Evolutionary conservation across 2,113 vertebrate species (phyloP).

Genomic region (Apteryx mantelli): DNA sequence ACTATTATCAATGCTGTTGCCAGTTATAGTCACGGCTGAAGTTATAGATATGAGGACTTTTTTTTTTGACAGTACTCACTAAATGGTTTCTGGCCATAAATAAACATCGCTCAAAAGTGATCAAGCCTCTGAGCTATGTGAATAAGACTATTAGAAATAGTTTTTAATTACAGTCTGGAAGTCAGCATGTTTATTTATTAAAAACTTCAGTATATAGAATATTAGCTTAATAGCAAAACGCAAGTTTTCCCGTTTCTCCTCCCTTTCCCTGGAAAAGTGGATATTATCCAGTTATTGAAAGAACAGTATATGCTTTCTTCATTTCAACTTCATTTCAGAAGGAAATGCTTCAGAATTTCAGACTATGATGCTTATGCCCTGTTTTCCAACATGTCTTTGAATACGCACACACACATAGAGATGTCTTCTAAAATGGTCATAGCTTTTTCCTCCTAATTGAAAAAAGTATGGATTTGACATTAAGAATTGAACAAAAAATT

Average conservation of each 20-base stretch:
- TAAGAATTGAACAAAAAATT: not conserved
- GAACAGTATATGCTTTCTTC: not conserved
- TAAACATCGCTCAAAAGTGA: not conserved
- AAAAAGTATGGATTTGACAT: not conserved
- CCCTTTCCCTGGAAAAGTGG: not conserved
- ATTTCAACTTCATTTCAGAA: not conserved
- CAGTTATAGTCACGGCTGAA: not conserved
- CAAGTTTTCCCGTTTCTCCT: not conserved
- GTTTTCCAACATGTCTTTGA: not conserved
- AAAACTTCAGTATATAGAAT: not conserved
- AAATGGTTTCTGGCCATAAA: not conserved
- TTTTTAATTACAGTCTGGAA: not conserved
- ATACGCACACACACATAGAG: not conserved
- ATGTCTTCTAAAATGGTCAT: not conserved
- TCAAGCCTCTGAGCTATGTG: not conserved
- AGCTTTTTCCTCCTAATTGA: not conserved
- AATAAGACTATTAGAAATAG: not conserved
- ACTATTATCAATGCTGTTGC: not conserved
- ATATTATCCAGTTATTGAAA: not conserved
- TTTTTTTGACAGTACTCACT: not conserved
- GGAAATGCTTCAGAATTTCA: not conserved
- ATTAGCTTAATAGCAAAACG: not conserved
- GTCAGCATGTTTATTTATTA: not conserved
- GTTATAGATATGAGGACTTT: not conserved
- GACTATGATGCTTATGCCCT: not conserved